Conservation (phyloP, 2,888 invertebrate species). For the Rhingia campestris region DNA sequence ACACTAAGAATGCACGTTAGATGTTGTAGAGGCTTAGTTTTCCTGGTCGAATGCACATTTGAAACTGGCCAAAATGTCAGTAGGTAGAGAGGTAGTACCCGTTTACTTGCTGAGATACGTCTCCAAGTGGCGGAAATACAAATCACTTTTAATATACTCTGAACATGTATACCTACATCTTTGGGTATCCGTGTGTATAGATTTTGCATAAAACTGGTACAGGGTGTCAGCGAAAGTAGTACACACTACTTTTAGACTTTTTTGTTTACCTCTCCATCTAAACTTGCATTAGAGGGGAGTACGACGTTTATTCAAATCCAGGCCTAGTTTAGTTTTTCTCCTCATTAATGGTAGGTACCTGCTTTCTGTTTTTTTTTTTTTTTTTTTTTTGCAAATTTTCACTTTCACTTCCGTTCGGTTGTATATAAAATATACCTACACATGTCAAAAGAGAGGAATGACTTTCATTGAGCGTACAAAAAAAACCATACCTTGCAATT, state of each 20-base stretch:
- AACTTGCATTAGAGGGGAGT: conserved; percentile 42
- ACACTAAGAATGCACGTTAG: conserved; percentile 22
- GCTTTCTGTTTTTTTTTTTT: conserved; percentile 1
- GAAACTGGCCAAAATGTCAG: conserved; percentile 62
- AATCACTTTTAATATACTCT: conserved; percentile 63
- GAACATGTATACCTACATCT: conserved; percentile 34
- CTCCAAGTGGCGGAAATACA: conserved; percentile 71
- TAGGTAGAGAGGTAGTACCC: conserved; percentile 35
- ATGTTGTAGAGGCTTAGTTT: conserved; percentile 44
- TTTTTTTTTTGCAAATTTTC: conserved; percentile 47
- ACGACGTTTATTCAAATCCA: conserved; percentile 59
- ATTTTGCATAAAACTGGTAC: conserved; percentile 41
- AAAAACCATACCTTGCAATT: not conserved
- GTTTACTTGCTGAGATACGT: conserved; percentile 53
- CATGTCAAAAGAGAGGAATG: conserved; percentile 68
- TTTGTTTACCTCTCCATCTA: conserved; percentile 26
- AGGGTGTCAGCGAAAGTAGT: conserved; percentile 69
- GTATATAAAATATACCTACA: conserved; percentile 24
- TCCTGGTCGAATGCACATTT: conserved; percentile 42
- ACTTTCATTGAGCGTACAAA: conserved; percentile 67
- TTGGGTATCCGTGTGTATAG: not conserved
- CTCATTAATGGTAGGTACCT: not conserved
- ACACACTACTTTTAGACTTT: conserved; percentile 7
- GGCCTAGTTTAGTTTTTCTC: conserved; percentile 48
- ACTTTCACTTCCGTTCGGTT: conserved; percentile 71